Conservation (phyloP, 2,797 vertebrate species). For the Acrocephalus scirpaceus region DNA sequence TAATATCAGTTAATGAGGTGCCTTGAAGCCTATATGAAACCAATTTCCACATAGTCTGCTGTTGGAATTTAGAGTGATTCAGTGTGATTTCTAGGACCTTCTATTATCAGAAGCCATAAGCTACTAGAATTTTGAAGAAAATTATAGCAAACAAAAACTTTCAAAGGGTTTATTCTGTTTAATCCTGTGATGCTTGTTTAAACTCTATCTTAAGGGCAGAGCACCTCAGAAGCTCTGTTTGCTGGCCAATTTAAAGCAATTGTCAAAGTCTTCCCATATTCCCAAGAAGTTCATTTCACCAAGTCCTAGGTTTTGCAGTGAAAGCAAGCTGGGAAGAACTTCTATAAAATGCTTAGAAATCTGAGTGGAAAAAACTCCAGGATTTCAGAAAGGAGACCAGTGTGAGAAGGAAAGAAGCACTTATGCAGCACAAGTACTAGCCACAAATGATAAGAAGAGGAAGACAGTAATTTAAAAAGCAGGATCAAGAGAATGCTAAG, state of each 20-base stretch:
- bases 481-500: neutral
- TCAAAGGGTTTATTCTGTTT: neutral
- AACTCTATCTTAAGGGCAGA: neutral
- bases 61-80: neutral
- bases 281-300: neutral
- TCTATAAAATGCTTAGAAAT: neutral
- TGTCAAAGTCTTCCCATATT: neutral
- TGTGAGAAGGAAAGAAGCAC: neutral
- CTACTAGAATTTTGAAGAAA: neutral
- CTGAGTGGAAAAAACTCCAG: neutral
- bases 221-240: neutral
- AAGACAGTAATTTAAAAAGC: neutral
- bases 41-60: neutral
- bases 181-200: neutral
- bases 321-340: neutral
- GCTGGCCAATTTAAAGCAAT: neutral
- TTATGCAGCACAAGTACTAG: neutral
- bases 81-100: neutral
- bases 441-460: neutral
- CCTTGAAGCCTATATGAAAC: neutral
- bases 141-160: neutral
- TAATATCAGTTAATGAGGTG: neutral
- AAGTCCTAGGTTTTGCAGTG: neutral
- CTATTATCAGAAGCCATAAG: neutral
- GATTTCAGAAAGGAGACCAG: neutral